Evolutionary conservation across 2,113 vertebrate species (phyloP).

Genomic region (Chaenocephalus aceratus): DNA sequence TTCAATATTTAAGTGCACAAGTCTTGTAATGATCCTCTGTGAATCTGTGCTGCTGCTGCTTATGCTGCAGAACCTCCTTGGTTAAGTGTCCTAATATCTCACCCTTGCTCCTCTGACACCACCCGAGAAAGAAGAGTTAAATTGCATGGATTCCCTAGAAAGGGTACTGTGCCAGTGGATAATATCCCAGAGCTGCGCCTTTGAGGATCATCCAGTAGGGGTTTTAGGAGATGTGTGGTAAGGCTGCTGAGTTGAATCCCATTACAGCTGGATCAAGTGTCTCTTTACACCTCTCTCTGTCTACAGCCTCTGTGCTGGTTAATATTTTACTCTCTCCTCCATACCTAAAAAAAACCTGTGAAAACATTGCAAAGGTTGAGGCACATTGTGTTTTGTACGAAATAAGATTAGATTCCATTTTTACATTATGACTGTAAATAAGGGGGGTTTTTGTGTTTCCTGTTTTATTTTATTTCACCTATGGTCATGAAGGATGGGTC

Average conservation of each 20-base stretch:
- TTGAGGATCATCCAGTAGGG: conserved; percentile 51
- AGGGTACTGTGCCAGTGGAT: conserved; percentile 40
- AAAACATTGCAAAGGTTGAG: not conserved
- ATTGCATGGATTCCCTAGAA: conserved; percentile 48
- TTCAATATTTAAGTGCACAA: conserved; percentile 64
- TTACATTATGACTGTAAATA: not conserved
- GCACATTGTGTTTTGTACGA: not conserved
- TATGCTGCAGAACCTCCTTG: conserved; percentile 34
- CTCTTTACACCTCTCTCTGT: conserved; percentile 5
- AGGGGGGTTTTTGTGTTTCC: too few species aligned
- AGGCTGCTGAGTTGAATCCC: conserved; percentile 58
- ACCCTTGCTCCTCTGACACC: conserved; percentile 30
- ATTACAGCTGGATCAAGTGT: conserved; percentile 64
- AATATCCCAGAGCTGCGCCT: conserved; percentile 45
- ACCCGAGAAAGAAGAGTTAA: conserved; percentile 34
- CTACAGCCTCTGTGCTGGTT: not conserved
- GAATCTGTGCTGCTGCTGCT: conserved; percentile 47
- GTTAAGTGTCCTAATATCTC: conserved; percentile 51
- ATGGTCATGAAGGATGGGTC: too few species aligned
- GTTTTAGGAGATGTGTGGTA: conserved; percentile 36
- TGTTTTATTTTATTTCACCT: not conserved
- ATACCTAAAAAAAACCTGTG: not conserved
- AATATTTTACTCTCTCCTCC: not conserved
- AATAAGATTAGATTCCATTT: not conserved
- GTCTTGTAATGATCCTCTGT: conserved; percentile 41